Evolutionary conservation across 2,113 vertebrate genomes (phyloP), one percentile per base, ranked within the genome.

Genomic region (Lasiurus cinereus): DNA sequence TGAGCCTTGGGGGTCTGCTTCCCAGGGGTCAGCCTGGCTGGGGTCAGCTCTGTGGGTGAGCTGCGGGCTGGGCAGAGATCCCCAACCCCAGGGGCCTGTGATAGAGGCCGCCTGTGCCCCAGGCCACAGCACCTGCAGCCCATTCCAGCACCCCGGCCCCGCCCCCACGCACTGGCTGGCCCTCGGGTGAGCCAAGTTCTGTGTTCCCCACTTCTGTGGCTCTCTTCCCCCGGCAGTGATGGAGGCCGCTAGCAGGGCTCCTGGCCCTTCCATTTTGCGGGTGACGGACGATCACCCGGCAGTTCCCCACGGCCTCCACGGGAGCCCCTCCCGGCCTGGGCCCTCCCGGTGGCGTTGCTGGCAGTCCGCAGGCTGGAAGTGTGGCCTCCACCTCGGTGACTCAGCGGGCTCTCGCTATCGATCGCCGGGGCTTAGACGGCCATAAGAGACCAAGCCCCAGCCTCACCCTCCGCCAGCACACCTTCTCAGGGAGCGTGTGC

Each of bases 281-380:
- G 31, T 70, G 93, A 90, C 16, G 39, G 72, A 84, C 52, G 59
- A 50, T 3, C 72, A 56, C 27, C 31, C 2, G 0, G 80, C 14
- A 16, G 31, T 12, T 31, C 12, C 5, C 2, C 31, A 0, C 0
- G 4, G 54, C 52, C n/a, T 16, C n/a, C 10, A 2, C 0, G 0
- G 12, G 56, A 29, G 39, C 56, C 4, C 18, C 6, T 12, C 59
- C 72, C 67, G 46, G 16, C 50, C n/a, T 31, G 43, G 33, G 48
- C 27, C 88, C 39, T 48, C 69, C 46, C 0, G 8, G 8, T 14
- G 8, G 31, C 29, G 72, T 9, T 0, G 29, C 48, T 48, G 94
- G 79, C 83, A 24, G 64, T 11, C 50, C 62, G 29, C 39, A 19
- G 46, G 69, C 56, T 54, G 46, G 31, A 18, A 27, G 31, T 52